Evolutionary conservation across 2,797 vertebrate species (phyloP), one percentile per base, ranked within the genome.

Genomic region (Momotus momota): DNA sequence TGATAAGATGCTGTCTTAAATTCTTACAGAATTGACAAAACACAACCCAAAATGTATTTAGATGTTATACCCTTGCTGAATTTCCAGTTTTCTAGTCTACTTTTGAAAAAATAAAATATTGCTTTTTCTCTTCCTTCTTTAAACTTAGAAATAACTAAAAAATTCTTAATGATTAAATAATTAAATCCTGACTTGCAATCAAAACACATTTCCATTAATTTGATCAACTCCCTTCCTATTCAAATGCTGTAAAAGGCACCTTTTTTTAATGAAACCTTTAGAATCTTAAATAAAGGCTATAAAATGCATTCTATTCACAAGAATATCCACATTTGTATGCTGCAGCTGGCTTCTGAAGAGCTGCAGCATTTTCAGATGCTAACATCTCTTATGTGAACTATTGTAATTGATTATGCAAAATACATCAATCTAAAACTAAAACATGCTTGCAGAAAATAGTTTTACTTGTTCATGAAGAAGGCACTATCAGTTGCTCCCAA

Each of bases 261-360:
- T 35, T 35, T 51, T 78, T 19, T 9, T 13, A 41, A 52, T 11
- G 6, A 86, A 61, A 75, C 7, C 3, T 48, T 57, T 20, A 49
- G 14, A 72, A 81, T 14, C 12, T 41, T 52, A 58, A 81, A 49
- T 11, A 62, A n/a, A 64, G 29, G 7, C 7, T 46, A 14, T 26
- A 54, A 80, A 51, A 55, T 38, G 3, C 25, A 20, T 43, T 43
- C 31, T 16, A 33, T 18, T 40, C 33, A 27, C 6, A 29, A 52
- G 25, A 82, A 62, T 12, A 78, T 31, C 43, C 17, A 55, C 0
- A 0, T 27, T 66, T 46, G 6, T 25, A 20, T 19, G 20, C 45
- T 67, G 45, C 49, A 93, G 16, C 19, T 78, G 61, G 22, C 12
- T 86, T 74, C 60, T 81, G 38, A 86, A 61, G 62, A 66, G 20